phyloP scores from a whole-genome alignment of 2,113 vertebrate genomes.

The Ailuropoda melanoleuca region DNA sequence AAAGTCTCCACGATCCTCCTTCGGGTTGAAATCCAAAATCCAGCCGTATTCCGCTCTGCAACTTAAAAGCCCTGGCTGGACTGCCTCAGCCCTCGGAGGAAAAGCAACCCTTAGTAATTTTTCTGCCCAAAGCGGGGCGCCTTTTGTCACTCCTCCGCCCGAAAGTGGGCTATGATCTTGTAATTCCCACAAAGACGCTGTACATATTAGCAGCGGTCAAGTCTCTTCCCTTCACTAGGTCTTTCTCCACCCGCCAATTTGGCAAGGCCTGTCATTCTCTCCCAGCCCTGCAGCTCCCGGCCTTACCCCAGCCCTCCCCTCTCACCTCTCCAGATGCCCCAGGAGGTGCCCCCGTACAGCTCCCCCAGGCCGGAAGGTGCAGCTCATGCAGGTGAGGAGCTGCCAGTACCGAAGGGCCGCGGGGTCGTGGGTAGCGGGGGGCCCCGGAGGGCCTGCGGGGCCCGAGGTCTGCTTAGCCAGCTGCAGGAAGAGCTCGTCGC shows the following conservation, averaged over 20 bases:
- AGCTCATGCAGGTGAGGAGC: conserved; percentile 98
- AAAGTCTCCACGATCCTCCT: neutral
- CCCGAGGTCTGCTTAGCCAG: conserved; percentile 97
- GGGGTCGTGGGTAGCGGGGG: conserved; percentile 80
- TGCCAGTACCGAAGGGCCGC: conserved; percentile 96
- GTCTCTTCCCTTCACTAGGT: neutral
- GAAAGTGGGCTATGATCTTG: neutral
- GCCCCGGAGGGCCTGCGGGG: conserved; percentile 83
- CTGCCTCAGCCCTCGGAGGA: neutral
- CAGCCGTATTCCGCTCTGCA: neutral
- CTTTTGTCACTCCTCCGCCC: neutral
- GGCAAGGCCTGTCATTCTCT: neutral
- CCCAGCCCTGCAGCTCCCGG: neutral
- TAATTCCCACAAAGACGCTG: neutral
- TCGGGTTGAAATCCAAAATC: neutral
- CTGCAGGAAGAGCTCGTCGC: conserved; percentile 99
- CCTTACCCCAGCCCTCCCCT: neutral
- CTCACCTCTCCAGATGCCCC: conserved; percentile 95
- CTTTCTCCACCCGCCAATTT: neutral
- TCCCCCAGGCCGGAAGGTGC: conserved; percentile 94
- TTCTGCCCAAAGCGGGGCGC: neutral
- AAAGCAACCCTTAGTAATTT: neutral
- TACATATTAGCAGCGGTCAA: neutral
- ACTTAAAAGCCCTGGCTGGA: neutral
- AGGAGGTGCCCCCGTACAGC: conserved; percentile 91